Evolutionary conservation across 2,888 invertebrate genomes (phyloP).

Genomic region (Machimus rusticus): DNA sequence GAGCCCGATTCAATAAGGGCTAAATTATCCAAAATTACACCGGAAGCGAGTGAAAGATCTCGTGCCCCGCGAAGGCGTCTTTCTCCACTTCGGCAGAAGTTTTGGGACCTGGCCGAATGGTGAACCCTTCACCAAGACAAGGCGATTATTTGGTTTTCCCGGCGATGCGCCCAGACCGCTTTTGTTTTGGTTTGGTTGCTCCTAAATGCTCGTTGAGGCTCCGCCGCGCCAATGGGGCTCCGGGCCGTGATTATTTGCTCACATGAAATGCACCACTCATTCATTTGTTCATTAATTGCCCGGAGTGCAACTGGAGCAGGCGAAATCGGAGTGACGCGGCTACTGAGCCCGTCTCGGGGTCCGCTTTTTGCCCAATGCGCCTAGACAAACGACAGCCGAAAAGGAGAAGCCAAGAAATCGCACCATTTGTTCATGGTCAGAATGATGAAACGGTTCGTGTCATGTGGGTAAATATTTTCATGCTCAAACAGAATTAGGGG

Average conservation of each 20-base stretch:
- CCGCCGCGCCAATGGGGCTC: neutral
- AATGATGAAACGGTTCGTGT: conserved; percentile 5
- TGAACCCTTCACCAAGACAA: neutral
- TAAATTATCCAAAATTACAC: neutral
- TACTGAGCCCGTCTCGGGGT: neutral
- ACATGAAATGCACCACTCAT: neutral
- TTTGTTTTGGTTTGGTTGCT: neutral
- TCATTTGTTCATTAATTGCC: neutral
- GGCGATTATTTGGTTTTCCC: neutral
- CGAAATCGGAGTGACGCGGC: neutral
- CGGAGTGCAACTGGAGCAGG: neutral
- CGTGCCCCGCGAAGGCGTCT: neutral
- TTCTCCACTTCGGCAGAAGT: neutral
- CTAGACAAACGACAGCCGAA: neutral
- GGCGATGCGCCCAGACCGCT: neutral
- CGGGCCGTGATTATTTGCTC: neutral
- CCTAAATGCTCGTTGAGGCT: neutral
- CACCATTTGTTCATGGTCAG: conserved; percentile 9
- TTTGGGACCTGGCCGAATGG: neutral
- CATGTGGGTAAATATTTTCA: conserved; percentile 12
- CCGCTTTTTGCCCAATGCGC: neutral
- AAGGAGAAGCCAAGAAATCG: neutral
- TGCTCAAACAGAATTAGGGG: conserved; percentile 3
- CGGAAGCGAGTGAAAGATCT: neutral
- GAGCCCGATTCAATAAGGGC: neutral